Conservation (phyloP, 2,888 invertebrate species). For the Drosophila villosipedis region DNA sequence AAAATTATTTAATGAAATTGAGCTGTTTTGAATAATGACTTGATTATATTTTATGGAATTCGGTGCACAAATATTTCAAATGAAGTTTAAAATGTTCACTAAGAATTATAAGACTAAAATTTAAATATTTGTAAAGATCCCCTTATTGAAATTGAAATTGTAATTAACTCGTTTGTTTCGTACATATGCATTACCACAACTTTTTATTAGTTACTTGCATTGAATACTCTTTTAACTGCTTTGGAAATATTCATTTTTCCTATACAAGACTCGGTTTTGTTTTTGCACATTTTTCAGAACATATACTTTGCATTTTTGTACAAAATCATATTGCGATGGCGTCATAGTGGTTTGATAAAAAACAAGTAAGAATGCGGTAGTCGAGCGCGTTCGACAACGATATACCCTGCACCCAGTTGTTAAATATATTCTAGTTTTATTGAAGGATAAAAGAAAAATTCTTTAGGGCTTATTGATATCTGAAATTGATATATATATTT, state of each 20-base stretch:
- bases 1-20: slow-evolving; percentile 9
- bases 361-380: not conserved
- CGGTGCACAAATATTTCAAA: not conserved
- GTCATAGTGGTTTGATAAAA: not conserved
- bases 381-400: not conserved
- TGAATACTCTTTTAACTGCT: not conserved
- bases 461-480: not conserved
- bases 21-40: slow-evolving; percentile 6
- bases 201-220: not conserved
- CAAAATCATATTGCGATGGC: not conserved
- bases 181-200: not conserved
- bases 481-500: not conserved
- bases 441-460: not conserved
- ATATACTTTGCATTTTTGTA: too few relatives aligned
- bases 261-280: not conserved
- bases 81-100: not conserved
- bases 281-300: not conserved
- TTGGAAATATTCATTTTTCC: not conserved
- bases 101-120: not conserved
- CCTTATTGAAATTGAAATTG: not conserved
- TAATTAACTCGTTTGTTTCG: not conserved
- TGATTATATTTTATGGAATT: slow-evolving; percentile 23
- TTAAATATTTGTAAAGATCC: not conserved
- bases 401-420: not conserved
- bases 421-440: not conserved